These are phyloP conservation scores for Marronus borbonicus DNA, from an alignment of 2,888 invertebrate species.

Conservation along the genomic window DNA sequence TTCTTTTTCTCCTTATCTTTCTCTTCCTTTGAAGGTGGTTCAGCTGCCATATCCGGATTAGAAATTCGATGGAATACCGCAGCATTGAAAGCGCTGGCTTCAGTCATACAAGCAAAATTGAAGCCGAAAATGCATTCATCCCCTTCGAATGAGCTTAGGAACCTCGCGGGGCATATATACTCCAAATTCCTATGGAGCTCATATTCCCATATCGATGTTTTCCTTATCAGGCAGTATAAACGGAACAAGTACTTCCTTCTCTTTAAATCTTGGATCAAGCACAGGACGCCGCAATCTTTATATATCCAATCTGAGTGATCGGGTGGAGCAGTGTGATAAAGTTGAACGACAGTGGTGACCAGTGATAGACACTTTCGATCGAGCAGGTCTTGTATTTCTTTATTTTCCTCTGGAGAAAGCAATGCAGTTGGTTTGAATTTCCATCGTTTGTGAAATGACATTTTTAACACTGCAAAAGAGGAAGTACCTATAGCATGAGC, in stretches of 20 bases:
- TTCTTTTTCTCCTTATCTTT: neutral
- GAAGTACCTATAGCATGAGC: neutral
- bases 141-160: conserved; percentile 35
- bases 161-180: conserved; percentile 1
- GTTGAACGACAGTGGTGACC: conserved; percentile 28
- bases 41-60: neutral
- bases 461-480: neutral
- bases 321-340: conserved; percentile 25
- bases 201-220: conserved; percentile 28
- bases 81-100: conserved; percentile 7
- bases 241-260: conserved; percentile 22
- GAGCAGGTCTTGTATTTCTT: conserved; percentile 12
- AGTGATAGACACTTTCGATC: conserved; percentile 7
- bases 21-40: neutral
- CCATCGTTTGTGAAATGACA: neutral
- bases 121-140: conserved; percentile 31
- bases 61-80: conserved; percentile 17
- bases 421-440: conserved; percentile 17
- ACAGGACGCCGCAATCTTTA: conserved; percentile 34
- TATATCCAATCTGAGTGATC: conserved; percentile 41
- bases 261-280: conserved; percentile 20
- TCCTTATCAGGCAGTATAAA: conserved; percentile 26
- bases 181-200: neutral
- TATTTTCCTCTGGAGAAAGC: conserved; percentile 25
- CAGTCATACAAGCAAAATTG: conserved; percentile 10